Evolutionary conservation across 2,797 vertebrate genomes (phyloP).

Genomic region (Xiphorhynchus erythropygius): DNA sequence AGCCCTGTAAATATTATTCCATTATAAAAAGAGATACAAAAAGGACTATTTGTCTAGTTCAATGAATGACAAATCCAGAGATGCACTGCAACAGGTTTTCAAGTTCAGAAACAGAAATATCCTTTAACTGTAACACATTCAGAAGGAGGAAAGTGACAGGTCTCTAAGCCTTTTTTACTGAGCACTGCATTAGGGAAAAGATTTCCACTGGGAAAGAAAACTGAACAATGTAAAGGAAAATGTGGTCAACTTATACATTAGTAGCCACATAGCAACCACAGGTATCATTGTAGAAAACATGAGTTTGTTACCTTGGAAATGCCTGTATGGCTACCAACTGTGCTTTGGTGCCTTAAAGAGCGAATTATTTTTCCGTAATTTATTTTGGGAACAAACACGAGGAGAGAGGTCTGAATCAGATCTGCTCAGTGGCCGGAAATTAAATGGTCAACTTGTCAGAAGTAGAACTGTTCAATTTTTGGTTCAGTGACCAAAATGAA

Average conservation of each 20-base stretch:
- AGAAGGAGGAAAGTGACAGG: not conserved
- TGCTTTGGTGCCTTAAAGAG: not conserved
- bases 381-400: slow-evolving; percentile 39
- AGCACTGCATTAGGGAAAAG: not conserved
- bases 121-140: not conserved
- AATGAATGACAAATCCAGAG: not conserved
- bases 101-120: not conserved
- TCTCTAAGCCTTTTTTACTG: not conserved
- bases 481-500: slow-evolving; percentile 68
- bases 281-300: not conserved
- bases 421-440: slow-evolving; percentile 69
- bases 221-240: not conserved
- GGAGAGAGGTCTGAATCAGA: slow-evolving; percentile 27
- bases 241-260: not conserved
- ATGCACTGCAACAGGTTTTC: not conserved
- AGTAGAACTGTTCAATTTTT: slow-evolving; percentile 51
- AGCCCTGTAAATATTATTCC: not conserved
- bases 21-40: not conserved
- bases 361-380: slow-evolving; percentile 25
- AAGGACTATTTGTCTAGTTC: not conserved
- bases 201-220: not conserved
- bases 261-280: not conserved
- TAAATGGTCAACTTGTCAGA: slow-evolving; percentile 69
- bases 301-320: slow-evolving; percentile 32
- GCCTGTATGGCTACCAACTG: not conserved